Conservation (phyloP, 2,113 vertebrate species). For the Rhinogobius similis region DNA sequence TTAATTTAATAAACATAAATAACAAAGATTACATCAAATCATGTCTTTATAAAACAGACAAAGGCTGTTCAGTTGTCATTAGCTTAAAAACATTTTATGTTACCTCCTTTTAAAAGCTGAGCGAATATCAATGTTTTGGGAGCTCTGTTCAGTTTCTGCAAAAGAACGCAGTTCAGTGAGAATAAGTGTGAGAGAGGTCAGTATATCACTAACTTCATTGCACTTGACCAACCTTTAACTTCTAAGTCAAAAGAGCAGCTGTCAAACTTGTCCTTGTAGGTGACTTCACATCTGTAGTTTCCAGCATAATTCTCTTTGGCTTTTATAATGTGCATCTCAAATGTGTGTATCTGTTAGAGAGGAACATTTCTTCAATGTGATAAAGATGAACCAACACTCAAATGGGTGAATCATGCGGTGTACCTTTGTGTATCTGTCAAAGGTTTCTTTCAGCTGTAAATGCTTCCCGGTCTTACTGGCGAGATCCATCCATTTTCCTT, state of each 20-base stretch:
- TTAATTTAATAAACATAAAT: conserved; percentile 17
- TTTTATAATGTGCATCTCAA: conserved; percentile 99
- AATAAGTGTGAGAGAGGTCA: not conserved
- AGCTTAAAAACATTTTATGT: conserved; percentile 43
- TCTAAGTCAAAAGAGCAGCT: conserved; percentile 96
- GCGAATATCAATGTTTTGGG: conserved; percentile 92
- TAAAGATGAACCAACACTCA: not conserved
- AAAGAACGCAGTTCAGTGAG: conserved; percentile 62
- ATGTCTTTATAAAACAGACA: not conserved
- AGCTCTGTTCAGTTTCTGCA: conserved; percentile 83
- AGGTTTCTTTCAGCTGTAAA: conserved; percentile 94
- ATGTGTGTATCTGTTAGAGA: conserved; percentile 87
- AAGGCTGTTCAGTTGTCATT: not conserved
- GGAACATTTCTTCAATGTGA: conserved; percentile 11
- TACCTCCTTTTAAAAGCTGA: conserved; percentile 99
- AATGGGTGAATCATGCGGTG: not conserved
- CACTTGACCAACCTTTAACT: conserved; percentile 82
- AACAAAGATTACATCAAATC: not conserved
- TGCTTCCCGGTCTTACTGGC: conserved; percentile 98
- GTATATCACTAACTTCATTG: not conserved
- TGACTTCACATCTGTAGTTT: conserved; percentile 96
- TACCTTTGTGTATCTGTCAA: conserved; percentile 91
- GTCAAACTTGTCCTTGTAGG: conserved; percentile 97
- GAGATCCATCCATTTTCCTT: conserved; percentile 99
- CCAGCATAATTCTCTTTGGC: conserved; percentile 96